phyloP scores from a whole-genome alignment of 2,888 invertebrate species.

The Heterodera filipjevi region DNA sequence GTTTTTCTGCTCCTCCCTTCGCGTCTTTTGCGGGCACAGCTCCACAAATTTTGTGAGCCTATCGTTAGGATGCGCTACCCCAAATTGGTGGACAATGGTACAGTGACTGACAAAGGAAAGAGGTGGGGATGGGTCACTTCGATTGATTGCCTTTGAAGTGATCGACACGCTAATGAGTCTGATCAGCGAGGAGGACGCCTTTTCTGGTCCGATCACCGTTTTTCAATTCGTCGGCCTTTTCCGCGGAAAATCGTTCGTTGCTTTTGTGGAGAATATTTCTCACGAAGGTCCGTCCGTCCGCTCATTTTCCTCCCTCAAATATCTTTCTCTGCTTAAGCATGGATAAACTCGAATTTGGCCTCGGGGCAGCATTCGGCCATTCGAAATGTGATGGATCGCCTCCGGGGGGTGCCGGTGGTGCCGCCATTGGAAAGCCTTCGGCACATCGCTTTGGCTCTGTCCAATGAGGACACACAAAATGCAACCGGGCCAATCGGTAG shows the following conservation, averaged over 20 bases:
- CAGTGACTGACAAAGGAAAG: neutral
- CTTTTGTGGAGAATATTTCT: constrained; percentile 50
- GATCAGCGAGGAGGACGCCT: constrained; percentile 36
- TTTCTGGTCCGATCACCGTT: constrained; percentile 33
- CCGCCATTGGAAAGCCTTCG: constrained; percentile 62
- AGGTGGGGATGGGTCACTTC: neutral
- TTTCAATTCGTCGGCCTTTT: constrained; percentile 51
- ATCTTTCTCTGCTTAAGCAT: constrained; percentile 46
- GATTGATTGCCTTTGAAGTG: constrained; percentile 36
- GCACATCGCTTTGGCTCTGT: constrained; percentile 52
- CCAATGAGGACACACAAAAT: constrained; percentile 38
- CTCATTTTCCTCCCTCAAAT: neutral
- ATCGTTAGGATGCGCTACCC: constrained; percentile 45
- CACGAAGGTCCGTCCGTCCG: constrained; percentile 44
- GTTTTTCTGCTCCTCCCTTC: constrained; percentile 54
- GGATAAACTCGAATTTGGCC: constrained; percentile 55
- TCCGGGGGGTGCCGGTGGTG: constrained; percentile 60
- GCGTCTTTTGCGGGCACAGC: constrained; percentile 43
- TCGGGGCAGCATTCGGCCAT: constrained; percentile 50
- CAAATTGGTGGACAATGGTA: constrained; percentile 45
- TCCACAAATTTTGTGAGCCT: constrained; percentile 30
- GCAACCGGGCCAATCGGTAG: constrained; percentile 33
- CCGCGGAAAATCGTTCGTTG: constrained; percentile 42
- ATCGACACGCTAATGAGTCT: constrained; percentile 47
- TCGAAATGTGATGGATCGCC: constrained; percentile 53